phyloP scores from a whole-genome alignment of 2,797 vertebrate genomes.

The Scomberomorus guttatus region DNA sequence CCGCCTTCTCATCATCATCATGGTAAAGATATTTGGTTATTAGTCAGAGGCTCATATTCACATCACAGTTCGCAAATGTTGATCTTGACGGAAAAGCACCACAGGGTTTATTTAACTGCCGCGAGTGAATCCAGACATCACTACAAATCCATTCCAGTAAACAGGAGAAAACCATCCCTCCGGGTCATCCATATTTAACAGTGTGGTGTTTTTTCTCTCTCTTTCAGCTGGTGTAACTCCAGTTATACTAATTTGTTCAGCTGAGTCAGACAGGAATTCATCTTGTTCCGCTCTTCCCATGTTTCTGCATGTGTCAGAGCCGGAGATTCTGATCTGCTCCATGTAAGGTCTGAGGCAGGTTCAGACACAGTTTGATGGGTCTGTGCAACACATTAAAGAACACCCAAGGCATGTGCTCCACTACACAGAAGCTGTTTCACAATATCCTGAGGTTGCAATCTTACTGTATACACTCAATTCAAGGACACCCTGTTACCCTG shows the following conservation, averaged over 20 bases:
- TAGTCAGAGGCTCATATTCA: neutral
- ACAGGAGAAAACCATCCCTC: slow-evolving; percentile 6
- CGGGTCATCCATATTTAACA: slow-evolving; percentile 30
- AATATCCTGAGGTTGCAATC: neutral
- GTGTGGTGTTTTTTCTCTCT: neutral
- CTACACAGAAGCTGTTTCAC: slow-evolving; percentile 29
- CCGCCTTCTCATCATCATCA: neutral
- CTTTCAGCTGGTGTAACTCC: slow-evolving; percentile 33
- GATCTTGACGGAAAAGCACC: neutral
- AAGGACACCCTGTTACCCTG: neutral
- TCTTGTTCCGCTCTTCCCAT: slow-evolving; percentile 43
- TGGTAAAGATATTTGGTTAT: neutral
- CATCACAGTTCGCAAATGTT: neutral
- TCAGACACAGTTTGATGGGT: slow-evolving; percentile 54
- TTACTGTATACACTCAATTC: slow-evolving; percentile 1
- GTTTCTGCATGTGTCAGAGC: slow-evolving; percentile 60
- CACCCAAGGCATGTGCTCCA: slow-evolving; percentile 39
- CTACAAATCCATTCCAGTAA: slow-evolving; percentile 8
- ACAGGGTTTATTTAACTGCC: neutral
- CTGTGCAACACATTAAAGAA: slow-evolving; percentile 59
- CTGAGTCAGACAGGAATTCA: slow-evolving; percentile 73
- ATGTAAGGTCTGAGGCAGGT: slow-evolving; percentile 69
- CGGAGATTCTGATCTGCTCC: slow-evolving; percentile 45
- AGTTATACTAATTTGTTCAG: slow-evolving; percentile 49
- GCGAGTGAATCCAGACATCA: slow-evolving; percentile 1